Base-by-base conservation (phyloP, 2,113 vertebrate species). In the Emydura subglobosa region DNA sequence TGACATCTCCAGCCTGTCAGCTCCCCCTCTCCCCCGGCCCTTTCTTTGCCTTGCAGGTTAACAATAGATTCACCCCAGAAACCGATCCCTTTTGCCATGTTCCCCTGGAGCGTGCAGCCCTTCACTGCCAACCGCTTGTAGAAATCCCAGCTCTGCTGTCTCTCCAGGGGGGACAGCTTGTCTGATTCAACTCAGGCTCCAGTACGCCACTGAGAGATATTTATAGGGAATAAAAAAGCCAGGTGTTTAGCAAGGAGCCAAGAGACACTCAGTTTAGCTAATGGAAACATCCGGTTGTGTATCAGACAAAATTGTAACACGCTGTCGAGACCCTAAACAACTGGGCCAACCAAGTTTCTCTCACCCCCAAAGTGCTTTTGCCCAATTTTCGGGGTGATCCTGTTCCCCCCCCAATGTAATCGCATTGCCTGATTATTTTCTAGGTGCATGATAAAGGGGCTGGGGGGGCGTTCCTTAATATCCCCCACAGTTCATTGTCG, bases 131-230 rank as follows among this genome's bases (percentile, higher is more conserved):
- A 53, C 51, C 4, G 1, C 16, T 9, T 21, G 16, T 16, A 17
- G 34, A 34, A n/a, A n/a, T 68, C 34, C 34, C 31, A 34, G 34
- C 7, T 14, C 34, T 2, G 7, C 17, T 34, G 61, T 21, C 34
- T 68, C 34, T 19, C 16, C 7, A 16, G 61, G 16, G 7, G 0
- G 31, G 5, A 6, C 17, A 1, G 8, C 61, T 68, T 68, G 4
- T n/a, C 61, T 21, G 16, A n/a, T 9, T 68, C 61, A n/a, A 19
- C 16, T 19, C 61, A 8, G 17, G 8, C 61, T 17, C 16, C 7
- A 4, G 34, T 5, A 53, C 16, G 51, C 16, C 61, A 68, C 34
- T 10, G 34, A 19, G 16, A 31, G 61, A n/a, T 19, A 7, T 34
- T 34, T 34, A 68, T 68, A 19, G 61, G 17, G 61, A 34, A 21